Evolutionary conservation across 1,140 invertebrate species (phyloP).

Genomic region (Holotrichia oblita): DNA sequence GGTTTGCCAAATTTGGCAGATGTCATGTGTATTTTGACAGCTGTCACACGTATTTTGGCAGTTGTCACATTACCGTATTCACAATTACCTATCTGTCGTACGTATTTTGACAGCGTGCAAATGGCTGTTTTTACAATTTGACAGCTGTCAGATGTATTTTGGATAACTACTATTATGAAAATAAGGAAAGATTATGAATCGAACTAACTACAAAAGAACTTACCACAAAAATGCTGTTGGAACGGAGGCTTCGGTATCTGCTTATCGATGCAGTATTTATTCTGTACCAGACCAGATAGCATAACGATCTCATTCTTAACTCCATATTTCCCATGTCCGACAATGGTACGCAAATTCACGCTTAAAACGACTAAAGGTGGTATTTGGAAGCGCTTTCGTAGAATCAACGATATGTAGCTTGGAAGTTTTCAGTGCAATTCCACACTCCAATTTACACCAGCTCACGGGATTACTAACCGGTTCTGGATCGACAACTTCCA

Average conservation of each 20-base stretch:
- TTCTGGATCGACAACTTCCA: constrained; percentile 82
- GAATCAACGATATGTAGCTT: constrained; percentile 66
- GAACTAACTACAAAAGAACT: constrained; percentile 55
- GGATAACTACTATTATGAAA: too few relatives aligned
- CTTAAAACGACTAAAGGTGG: constrained; percentile 84
- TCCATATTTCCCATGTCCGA: constrained; percentile 70
- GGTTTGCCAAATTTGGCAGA: too few relatives aligned
- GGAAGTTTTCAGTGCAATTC: constrained; percentile 69
- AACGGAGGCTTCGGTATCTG: constrained; percentile 80
- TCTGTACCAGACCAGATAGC: constrained; percentile 82
- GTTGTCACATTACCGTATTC: too few relatives aligned
- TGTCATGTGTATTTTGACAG: too few relatives aligned
- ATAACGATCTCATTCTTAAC: constrained; percentile 89
- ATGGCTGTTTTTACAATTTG: too few relatives aligned
- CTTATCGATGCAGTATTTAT: constrained; percentile 74
- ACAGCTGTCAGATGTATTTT: too few relatives aligned
- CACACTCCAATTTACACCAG: constrained; percentile 89
- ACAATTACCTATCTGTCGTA: too few relatives aligned
- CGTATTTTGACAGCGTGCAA: too few relatives aligned
- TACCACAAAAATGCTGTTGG: constrained; percentile 88
- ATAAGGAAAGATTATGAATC: too few relatives aligned
- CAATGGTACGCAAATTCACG: constrained; percentile 78
- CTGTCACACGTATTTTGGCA: too few relatives aligned
- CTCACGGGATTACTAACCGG: constrained; percentile 72
- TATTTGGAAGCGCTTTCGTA: constrained; percentile 73